Evolutionary conservation across 2,888 invertebrate species (phyloP).

Genomic region (Tenthredo distinguenda): DNA sequence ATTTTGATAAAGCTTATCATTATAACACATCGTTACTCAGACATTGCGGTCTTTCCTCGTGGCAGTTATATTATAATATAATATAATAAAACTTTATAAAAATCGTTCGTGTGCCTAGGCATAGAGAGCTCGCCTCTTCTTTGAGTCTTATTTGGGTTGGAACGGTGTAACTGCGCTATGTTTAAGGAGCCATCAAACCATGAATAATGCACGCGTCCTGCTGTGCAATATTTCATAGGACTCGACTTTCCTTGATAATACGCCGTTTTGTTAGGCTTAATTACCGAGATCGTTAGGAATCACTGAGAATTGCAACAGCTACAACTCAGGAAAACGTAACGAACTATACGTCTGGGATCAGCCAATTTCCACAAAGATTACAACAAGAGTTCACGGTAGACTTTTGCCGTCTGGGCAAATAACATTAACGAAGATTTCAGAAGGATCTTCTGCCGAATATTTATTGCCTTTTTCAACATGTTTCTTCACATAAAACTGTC

Average conservation of each 20-base stretch:
- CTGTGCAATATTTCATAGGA: conserved; percentile 35
- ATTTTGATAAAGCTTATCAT: neutral
- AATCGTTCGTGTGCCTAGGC: neutral
- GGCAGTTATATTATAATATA: neutral
- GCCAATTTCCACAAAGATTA: neutral
- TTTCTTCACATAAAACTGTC: neutral
- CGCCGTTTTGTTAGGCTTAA: conserved; percentile 17
- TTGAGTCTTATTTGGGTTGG: conserved; percentile 35
- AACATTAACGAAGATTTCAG: neutral
- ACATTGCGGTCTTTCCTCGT: neutral
- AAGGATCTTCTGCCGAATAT: neutral
- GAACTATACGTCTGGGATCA: neutral
- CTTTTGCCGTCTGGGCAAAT: neutral
- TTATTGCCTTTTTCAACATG: neutral
- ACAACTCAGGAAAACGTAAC: neutral
- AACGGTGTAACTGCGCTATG: conserved; percentile 44
- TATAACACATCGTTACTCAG: neutral
- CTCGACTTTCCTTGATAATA: conserved; percentile 7
- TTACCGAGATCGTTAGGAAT: conserved; percentile 16
- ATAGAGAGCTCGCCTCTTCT: conserved; percentile 7
- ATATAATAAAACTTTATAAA: neutral
- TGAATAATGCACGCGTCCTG: conserved; percentile 32
- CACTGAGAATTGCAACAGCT: neutral
- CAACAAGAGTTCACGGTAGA: neutral
- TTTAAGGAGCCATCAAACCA: conserved; percentile 39